Evolutionary conservation across 2,888 invertebrate genomes (phyloP).

Genomic region (Acanthococcus lagerstroemiae): DNA sequence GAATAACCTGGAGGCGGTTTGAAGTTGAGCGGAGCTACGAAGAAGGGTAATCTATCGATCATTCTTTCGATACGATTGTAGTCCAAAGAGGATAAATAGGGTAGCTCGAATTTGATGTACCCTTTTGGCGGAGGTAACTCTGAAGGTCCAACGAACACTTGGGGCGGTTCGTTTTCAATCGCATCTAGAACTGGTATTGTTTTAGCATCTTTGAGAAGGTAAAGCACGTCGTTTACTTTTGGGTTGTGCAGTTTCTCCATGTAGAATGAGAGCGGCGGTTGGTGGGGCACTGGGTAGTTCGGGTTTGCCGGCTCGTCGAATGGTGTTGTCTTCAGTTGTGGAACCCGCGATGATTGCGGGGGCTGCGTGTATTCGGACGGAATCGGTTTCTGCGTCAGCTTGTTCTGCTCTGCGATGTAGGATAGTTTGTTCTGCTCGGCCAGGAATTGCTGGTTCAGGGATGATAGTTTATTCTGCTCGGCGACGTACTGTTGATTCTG

Average conservation of each 20-base stretch:
- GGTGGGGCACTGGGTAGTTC: slow-evolving; percentile 51
- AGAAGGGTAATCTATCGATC: slow-evolving; percentile 66
- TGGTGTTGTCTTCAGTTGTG: not conserved
- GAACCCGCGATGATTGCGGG: not conserved
- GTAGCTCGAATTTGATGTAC: slow-evolving; percentile 70
- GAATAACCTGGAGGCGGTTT: slow-evolving; percentile 73
- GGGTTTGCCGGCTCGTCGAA: not conserved
- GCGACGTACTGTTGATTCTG: slow-evolving; percentile 18
- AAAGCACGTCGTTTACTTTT: slow-evolving; percentile 59
- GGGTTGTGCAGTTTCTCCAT: slow-evolving; percentile 48
- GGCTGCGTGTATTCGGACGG: too few species aligned
- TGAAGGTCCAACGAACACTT: slow-evolving; percentile 72
- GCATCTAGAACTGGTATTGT: slow-evolving; percentile 67
- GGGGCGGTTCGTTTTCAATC: slow-evolving; percentile 57
- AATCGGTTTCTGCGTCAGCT: too few species aligned
- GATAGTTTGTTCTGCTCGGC: too few species aligned
- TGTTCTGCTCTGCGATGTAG: too few species aligned
- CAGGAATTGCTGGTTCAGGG: slow-evolving; percentile 9
- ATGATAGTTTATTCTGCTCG: slow-evolving; percentile 5
- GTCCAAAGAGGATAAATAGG: slow-evolving; percentile 66
- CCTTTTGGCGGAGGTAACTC: slow-evolving; percentile 59
- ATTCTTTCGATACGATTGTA: slow-evolving; percentile 57
- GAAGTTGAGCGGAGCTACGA: slow-evolving; percentile 75
- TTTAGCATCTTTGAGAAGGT: slow-evolving; percentile 57
- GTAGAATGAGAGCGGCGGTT: slow-evolving; percentile 74